Percentiles rank a stretch among this genome's conserved stretches.
phyloP scores from a whole-genome alignment of 2,113 vertebrate species.

The Scortum barcoo region DNA sequence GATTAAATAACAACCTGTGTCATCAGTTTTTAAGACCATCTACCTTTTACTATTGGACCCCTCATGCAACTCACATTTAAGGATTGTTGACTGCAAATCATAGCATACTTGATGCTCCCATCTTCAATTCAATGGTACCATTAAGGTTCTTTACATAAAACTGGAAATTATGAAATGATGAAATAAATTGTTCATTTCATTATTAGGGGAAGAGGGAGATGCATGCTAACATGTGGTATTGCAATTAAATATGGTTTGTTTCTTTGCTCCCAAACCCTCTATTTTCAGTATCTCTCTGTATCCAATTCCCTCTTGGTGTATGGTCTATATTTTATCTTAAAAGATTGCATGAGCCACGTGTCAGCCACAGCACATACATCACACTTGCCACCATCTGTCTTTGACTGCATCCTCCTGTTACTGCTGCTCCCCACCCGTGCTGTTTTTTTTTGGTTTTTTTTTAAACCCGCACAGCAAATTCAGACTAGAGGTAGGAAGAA shows the following conservation, averaged over 20 bases:
- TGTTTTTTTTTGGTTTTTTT: slow-evolving; percentile 37
- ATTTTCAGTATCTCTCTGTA: slow-evolving; percentile 48
- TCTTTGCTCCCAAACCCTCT: slow-evolving; percentile 26
- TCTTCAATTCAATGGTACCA: background rate
- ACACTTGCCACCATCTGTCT: slow-evolving; percentile 60
- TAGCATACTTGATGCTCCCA: background rate
- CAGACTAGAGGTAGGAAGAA: slow-evolving; percentile 10
- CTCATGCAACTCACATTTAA: slow-evolving; percentile 3
- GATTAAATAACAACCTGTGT: slow-evolving; percentile 7
- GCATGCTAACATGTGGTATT: slow-evolving; percentile 28
- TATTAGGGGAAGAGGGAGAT: slow-evolving; percentile 15
- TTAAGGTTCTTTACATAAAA: slow-evolving; percentile 24
- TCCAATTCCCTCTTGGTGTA: slow-evolving; percentile 46
- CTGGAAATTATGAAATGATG: slow-evolving; percentile 34
- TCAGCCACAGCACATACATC: slow-evolving; percentile 63
- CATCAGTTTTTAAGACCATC: background rate
- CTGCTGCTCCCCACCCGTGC: slow-evolving; percentile 28
- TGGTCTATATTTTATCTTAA: slow-evolving; percentile 68
- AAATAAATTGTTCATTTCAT: slow-evolving; percentile 55
- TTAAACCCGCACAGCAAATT: slow-evolving; percentile 42
- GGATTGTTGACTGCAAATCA: slow-evolving; percentile 9
- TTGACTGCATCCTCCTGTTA: slow-evolving; percentile 56
- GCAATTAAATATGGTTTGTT: slow-evolving; percentile 54
- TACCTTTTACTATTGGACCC: background rate
- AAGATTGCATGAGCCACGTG: slow-evolving; percentile 53